Base-by-base conservation (phyloP, 2,888 invertebrate species). In the Myopa tessellatipennis region DNA sequence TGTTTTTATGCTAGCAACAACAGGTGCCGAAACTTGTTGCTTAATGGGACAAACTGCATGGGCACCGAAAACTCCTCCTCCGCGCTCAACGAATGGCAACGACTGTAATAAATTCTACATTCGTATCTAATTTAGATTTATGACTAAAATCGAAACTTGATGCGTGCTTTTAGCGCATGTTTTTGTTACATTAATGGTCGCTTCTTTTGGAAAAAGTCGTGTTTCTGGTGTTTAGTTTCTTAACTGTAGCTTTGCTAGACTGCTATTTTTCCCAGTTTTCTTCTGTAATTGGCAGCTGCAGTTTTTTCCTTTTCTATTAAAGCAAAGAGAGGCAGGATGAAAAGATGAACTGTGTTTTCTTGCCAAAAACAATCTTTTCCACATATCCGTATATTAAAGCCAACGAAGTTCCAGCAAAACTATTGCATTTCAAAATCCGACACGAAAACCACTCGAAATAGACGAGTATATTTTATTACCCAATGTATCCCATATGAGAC, bases 111-210 rank as follows among this genome's bases (percentile, higher is more conserved):
- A 79, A 76, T 79, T 74, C 76, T 78, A 68, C 74, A 61, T 74
- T 69, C 81, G 80, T 77, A 76, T 81, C 84, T 84, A 87, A 84
- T 87, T 86, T 83, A 86, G 86, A 86, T 86, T 87, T 86, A 86
- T 87, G 82, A 78, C 80, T 80, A 78, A 83, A 83, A 83, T 82
- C 82, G 83, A 82, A 83, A 83, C 82, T 82, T 83, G 82, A 86
- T 87, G 86, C 85, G 85, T 86, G 86, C 84, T 84, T 81, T 79
- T 79, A 79, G 79, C 77, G 78, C 78, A 81, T 79, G 80, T 81
- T 79, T 76, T 79, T 74, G 50, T 36, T 18, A 26, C 63, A 52
- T 65, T 74, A 38, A 52, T 34, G 8, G 65, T 50, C 50, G 74
- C 63, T 34, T 18, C 36, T 50, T 26, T 63, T 34, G 61, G 61